These are phyloP conservation scores for Rhyacophila evoluta DNA, from an alignment of 2,888 invertebrate species.

Conservation along the genomic window DNA sequence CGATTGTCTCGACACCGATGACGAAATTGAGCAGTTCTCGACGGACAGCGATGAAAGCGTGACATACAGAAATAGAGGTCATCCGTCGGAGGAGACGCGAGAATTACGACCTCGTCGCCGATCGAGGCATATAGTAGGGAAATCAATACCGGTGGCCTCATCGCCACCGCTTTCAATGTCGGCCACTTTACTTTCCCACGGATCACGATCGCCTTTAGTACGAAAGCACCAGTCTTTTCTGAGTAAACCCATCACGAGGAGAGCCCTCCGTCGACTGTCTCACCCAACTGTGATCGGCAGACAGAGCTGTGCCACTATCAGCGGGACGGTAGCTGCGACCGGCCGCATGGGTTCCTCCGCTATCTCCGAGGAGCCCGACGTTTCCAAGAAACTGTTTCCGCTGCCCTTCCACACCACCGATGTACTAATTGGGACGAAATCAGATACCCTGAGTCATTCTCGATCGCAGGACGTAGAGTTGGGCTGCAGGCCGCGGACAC, in stretches of 20 bases:
- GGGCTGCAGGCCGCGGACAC: conserved; percentile 56
- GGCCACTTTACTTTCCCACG: conserved; percentile 39
- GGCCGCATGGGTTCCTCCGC: conserved; percentile 28
- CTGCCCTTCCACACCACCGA: conserved; percentile 25
- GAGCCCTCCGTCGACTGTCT: conserved; percentile 57
- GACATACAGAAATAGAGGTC: conserved; percentile 48
- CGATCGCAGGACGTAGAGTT: conserved; percentile 54
- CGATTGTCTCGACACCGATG: conserved; percentile 77
- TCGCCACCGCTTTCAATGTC: conserved; percentile 53
- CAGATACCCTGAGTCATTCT: conserved; percentile 54
- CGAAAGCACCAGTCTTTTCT: conserved; percentile 60
- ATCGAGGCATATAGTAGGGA: conserved; percentile 54
- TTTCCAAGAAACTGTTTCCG: conserved; percentile 28
- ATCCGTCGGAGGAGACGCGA: conserved; percentile 50
- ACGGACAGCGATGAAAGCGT: conserved; percentile 80
- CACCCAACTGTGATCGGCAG: conserved; percentile 51
- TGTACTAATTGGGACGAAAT: background rate
- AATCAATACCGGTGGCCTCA: conserved; percentile 60
- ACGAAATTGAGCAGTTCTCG: conserved; percentile 86
- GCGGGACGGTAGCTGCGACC: conserved; percentile 47
- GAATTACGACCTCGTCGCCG: conserved; percentile 52
- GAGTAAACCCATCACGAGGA: conserved; percentile 63
- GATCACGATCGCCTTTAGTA: conserved; percentile 49
- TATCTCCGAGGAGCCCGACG: conserved; percentile 34
- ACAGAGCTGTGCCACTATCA: conserved; percentile 53